phyloP scores from a whole-genome alignment of 2,113 vertebrate genomes.

The Nyctereutes procyonoides region DNA sequence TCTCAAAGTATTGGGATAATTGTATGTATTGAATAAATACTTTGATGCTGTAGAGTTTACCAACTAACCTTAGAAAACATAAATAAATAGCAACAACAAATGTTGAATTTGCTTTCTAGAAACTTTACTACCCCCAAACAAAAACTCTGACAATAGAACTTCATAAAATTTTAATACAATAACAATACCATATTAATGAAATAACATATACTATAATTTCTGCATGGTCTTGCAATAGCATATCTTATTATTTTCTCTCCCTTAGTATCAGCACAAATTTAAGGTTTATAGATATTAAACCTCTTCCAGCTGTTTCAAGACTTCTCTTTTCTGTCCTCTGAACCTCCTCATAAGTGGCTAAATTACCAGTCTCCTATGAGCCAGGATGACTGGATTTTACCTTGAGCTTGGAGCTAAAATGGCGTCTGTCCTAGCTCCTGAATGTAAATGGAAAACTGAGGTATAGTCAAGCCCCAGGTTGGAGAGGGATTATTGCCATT shows the following conservation, averaged over 20 bases:
- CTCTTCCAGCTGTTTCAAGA: not conserved
- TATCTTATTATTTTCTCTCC: slow-evolving; percentile 22
- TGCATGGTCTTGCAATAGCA: not conserved
- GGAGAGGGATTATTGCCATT: not conserved
- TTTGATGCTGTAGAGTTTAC: not conserved
- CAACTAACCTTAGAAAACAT: slow-evolving; percentile 26
- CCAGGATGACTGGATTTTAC: slow-evolving; percentile 25
- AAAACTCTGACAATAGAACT: slow-evolving; percentile 7
- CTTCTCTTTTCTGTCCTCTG: slow-evolving; percentile 40
- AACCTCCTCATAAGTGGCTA: not conserved
- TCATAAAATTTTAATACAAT: slow-evolving; percentile 35
- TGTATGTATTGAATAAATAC: not conserved
- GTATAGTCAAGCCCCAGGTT: not conserved
- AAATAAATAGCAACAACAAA: not conserved
- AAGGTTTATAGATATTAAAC: not conserved
- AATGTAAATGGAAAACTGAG: slow-evolving; percentile 1
- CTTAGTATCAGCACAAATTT: slow-evolving; percentile 5
- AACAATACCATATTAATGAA: not conserved
- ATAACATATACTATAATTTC: not conserved
- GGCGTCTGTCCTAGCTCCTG: slow-evolving; percentile 7
- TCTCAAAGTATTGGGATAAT: not conserved
- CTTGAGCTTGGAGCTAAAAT: slow-evolving; percentile 21
- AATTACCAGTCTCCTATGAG: not conserved
- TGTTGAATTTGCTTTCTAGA: slow-evolving; percentile 30
- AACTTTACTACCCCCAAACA: not conserved